Conservation (phyloP, 1,140 invertebrate genomes). For the Vanessa atalanta region DNA sequence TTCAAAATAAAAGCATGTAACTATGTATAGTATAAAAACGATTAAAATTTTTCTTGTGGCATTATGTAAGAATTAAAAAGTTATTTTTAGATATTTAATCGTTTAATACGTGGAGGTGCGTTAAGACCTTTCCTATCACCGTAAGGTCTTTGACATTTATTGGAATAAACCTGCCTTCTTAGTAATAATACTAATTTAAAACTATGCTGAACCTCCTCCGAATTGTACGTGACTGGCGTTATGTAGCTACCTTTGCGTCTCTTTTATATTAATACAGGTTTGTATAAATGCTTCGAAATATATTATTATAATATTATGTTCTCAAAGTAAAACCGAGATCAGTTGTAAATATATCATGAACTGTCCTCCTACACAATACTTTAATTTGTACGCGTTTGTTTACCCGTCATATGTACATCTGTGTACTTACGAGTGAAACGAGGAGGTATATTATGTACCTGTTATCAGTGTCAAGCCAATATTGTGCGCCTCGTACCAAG, state of each 20-base stretch:
- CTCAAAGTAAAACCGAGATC: background rate
- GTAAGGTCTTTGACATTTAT: conserved; percentile 23
- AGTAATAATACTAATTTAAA: conserved; percentile 17
- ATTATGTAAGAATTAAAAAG: background rate
- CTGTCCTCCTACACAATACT: background rate
- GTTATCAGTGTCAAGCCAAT: conserved; percentile 61
- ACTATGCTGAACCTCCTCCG: conserved; percentile 18
- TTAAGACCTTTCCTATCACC: conserved; percentile 1
- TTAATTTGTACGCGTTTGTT: conserved; percentile 39
- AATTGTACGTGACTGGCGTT: conserved; percentile 27
- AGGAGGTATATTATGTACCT: conserved; percentile 47
- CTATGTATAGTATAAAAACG: too few species aligned
- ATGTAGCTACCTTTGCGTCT: conserved; percentile 1
- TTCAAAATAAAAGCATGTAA: background rate
- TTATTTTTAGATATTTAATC: background rate
- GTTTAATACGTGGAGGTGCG: background rate
- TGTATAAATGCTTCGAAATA: background rate
- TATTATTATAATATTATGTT: background rate
- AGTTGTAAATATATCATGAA: background rate
- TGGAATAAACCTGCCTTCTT: conserved; percentile 22
- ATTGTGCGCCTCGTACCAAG: conserved; percentile 51
- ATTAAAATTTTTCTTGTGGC: background rate
- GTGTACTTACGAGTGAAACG: conserved; percentile 42
- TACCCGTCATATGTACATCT: conserved; percentile 41
- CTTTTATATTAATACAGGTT: background rate